Conservation (phyloP, 2,113 vertebrate genomes). For the Labeo rohita region DNA sequence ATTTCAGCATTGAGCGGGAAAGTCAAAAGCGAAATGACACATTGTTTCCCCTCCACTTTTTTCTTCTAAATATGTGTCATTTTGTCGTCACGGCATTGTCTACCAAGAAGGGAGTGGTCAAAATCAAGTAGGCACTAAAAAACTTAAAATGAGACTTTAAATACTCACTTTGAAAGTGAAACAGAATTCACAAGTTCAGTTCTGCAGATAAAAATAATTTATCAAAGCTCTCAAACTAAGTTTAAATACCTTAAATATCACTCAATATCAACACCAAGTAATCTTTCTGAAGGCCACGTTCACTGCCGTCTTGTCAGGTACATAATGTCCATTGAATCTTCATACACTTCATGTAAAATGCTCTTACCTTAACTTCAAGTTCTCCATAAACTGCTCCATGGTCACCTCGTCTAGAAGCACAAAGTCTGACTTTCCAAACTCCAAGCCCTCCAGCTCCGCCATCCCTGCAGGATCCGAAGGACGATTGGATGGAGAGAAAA, state of each 20-base stretch:
- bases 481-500: slow-evolving; percentile 32
- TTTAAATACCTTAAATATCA: not conserved
- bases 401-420: slow-evolving; percentile 91
- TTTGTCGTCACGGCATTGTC: not conserved
- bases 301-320: not conserved
- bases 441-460: slow-evolving; percentile 87
- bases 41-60: not conserved
- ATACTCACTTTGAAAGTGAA: slow-evolving; percentile 10
- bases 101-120: slow-evolving; percentile 45
- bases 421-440: slow-evolving; percentile 90
- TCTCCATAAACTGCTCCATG: slow-evolving; percentile 92
- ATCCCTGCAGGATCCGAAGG: slow-evolving; percentile 64
- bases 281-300: not conserved
- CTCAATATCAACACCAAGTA: not conserved
- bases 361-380: slow-evolving; percentile 87
- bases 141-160: not conserved
- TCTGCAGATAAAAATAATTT: not conserved
- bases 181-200: not conserved
- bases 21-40: slow-evolving; percentile 40
- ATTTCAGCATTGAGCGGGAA: slow-evolving; percentile 36
- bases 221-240: not conserved
- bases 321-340: not conserved
- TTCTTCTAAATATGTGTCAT: not conserved
- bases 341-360: not conserved
- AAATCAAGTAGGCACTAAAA: not conserved